Evolutionary conservation across 2,888 invertebrate genomes (phyloP).

Genomic region (Agonopterix heracliana): DNA sequence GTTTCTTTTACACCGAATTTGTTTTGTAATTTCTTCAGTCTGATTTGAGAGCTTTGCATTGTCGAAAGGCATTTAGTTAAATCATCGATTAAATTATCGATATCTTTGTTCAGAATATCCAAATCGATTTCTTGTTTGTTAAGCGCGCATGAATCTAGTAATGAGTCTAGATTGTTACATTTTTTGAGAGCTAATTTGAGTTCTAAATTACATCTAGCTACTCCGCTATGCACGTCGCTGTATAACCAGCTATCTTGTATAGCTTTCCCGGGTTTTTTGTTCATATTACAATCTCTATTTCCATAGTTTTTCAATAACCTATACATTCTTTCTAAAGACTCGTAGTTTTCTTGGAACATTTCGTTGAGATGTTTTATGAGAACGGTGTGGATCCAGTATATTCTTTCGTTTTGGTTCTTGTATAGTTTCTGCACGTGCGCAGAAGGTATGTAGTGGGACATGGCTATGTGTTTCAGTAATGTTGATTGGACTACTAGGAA

Average conservation of each 20-base stretch:
- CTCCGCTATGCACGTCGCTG: slow-evolving; percentile 59
- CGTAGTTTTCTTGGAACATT: slow-evolving; percentile 45
- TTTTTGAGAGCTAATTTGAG: slow-evolving; percentile 54
- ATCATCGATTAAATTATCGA: slow-evolving; percentile 53
- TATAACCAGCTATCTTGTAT: slow-evolving; percentile 56
- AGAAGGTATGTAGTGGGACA: slow-evolving; percentile 49
- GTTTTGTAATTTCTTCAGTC: slow-evolving; percentile 53
- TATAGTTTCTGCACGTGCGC: slow-evolving; percentile 34
- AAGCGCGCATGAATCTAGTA: slow-evolving; percentile 59
- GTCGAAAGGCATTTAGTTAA: slow-evolving; percentile 51
- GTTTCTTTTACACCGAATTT: slow-evolving; percentile 25
- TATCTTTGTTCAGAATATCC: slow-evolving; percentile 49
- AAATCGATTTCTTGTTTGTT: slow-evolving; percentile 55
- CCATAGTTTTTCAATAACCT: slow-evolving; percentile 57
- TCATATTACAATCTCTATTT: slow-evolving; percentile 26
- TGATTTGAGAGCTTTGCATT: slow-evolving; percentile 51
- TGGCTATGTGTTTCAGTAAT: slow-evolving; percentile 55
- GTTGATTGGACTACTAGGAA: slow-evolving; percentile 66
- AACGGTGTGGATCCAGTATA: slow-evolving; percentile 57
- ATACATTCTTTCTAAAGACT: slow-evolving; percentile 57
- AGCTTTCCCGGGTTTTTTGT: slow-evolving; percentile 43
- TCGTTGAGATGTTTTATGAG: slow-evolving; percentile 40
- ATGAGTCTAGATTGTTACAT: slow-evolving; percentile 54
- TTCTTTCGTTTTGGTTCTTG: slow-evolving; percentile 61
- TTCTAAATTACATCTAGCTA: slow-evolving; percentile 53